Base-by-base conservation (phyloP, 1,140 invertebrate species). In the Nautilus pompilius region DNA sequence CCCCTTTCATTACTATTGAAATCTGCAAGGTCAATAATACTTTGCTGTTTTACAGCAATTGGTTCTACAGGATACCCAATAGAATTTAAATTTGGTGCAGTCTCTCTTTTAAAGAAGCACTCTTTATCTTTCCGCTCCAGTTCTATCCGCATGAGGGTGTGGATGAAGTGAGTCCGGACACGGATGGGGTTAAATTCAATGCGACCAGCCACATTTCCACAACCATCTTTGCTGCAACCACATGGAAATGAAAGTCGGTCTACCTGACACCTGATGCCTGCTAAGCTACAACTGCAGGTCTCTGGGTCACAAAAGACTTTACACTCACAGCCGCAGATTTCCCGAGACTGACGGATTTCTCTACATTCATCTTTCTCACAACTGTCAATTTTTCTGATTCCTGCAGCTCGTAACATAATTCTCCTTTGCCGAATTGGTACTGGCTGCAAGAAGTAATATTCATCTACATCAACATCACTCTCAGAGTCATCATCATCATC, bases 131-230 rank as follows among this genome's bases (percentile, higher is more conserved):
- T 91, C 79, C 92, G 91, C 81, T 97, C 95, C 65, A 96, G 82
- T 69, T 96, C 93, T 62, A 99, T 79, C 58, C 94, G 87, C 95
- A 98, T 97, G 10, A 98, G 84, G 0, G 96, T 98, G 75, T 98
- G 94, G 67, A 97, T 95, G 74, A 96, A 98, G 83, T 99, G 96
- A n/a, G 93, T 97, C 56, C 94, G 87, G 2, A 99, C 96, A 59
- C 95, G 87, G 30, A 95, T 89, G 0, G 95, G 94, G 83, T 98
- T 97, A 73, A 98, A 98, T 80, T 98, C 96, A 63, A 98, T 93
- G 60, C 96, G 86, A 6, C 96, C 96, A 56, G 89, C 89, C 3
- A 89, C 89, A 82, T 99, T 99, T 33, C 88, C 91, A 82, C 96
- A 99, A 53, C 93, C 93, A 73, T 98, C 95, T 66, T 92, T 89